phyloP scores from a whole-genome alignment of 2,797 vertebrate species.

The Jordanella pulchra region DNA sequence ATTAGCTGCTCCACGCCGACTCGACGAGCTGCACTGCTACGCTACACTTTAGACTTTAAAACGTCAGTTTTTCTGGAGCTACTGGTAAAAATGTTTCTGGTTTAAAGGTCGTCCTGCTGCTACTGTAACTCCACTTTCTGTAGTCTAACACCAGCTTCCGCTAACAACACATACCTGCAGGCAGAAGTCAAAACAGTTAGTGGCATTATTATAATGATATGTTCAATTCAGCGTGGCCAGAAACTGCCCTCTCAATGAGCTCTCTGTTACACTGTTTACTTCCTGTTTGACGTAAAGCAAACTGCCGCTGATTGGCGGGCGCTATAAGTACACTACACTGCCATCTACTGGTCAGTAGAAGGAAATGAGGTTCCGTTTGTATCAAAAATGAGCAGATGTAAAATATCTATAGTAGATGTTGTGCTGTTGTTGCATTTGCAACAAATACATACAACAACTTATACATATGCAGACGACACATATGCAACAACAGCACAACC shows the following conservation, averaged over 20 bases:
- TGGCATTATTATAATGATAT: slow-evolving; percentile 50
- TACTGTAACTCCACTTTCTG: not conserved
- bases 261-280: slow-evolving; percentile 32
- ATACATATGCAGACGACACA: no score
- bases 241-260: not conserved
- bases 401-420: no score
- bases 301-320: no score
- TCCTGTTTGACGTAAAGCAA: slow-evolving; percentile 34
- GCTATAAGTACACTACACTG: no score
- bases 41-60: not conserved
- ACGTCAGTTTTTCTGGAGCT: not conserved
- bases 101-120: not conserved
- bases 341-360: not conserved
- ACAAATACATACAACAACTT: no score
- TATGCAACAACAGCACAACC: no score
- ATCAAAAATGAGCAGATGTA: no score
- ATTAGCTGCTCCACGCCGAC: not conserved
- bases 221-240: not conserved
- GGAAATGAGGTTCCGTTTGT: no score
- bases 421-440: no score
- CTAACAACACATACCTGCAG: slow-evolving; percentile 58
- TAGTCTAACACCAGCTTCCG: not conserved
- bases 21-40: not conserved
- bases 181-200: slow-evolving; percentile 44
- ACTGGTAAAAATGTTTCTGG: not conserved